Percentiles rank a stretch among this genome's conserved stretches.
Evolutionary conservation across 2,113 vertebrate species (phyloP).

Genomic region (Argyrosomus japonicus): DNA sequence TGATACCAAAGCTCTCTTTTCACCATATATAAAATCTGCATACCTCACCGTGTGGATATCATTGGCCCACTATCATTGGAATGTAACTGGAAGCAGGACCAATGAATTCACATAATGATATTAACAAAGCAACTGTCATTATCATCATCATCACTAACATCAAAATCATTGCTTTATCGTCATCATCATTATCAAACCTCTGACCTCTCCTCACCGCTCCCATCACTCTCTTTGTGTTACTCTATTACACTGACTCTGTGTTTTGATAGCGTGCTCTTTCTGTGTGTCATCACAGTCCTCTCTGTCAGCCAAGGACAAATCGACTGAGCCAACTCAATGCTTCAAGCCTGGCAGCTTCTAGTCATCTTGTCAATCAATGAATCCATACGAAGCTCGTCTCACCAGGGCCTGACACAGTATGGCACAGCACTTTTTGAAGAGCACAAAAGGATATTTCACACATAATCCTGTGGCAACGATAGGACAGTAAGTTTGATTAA

Average conservation of each 20-base stretch:
- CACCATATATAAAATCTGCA: neutral
- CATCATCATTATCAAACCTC: neutral
- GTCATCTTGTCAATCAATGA: slow-evolving; percentile 81
- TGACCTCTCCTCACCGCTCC: slow-evolving; percentile 15
- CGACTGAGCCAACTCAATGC: slow-evolving; percentile 72
- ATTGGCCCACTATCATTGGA: neutral
- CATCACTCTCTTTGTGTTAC: slow-evolving; percentile 39
- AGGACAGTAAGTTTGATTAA: slow-evolving; percentile 31
- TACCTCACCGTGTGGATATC: neutral
- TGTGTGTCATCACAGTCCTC: slow-evolving; percentile 76
- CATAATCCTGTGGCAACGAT: slow-evolving; percentile 12
- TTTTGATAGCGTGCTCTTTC: slow-evolving; percentile 71
- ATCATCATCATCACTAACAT: slow-evolving; percentile 6
- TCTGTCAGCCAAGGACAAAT: slow-evolving; percentile 77
- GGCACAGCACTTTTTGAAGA: slow-evolving; percentile 76
- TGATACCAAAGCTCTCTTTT: neutral
- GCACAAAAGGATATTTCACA: slow-evolving; percentile 36
- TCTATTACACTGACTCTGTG: slow-evolving; percentile 57
- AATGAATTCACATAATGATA: neutral
- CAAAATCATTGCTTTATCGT: slow-evolving; percentile 3
- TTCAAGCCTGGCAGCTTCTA: slow-evolving; percentile 72
- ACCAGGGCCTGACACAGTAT: slow-evolving; percentile 51
- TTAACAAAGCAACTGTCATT: neutral
- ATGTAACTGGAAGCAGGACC: neutral
- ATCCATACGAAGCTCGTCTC: slow-evolving; percentile 72